phyloP scores from a whole-genome alignment of 2,888 invertebrate species.

The Stictocephala bisonia region DNA sequence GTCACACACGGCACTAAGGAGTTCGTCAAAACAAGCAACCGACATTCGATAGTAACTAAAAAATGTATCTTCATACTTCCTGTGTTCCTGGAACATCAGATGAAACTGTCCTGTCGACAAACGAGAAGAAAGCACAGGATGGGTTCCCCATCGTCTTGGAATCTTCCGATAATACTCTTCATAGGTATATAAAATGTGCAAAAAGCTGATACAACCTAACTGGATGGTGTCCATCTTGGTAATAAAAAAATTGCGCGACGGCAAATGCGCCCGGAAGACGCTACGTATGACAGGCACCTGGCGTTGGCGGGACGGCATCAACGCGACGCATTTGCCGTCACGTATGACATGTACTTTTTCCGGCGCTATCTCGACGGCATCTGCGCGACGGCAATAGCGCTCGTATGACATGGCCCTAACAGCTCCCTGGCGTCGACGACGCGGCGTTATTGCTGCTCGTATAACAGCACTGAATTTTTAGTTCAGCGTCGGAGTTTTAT shows the following conservation, averaged over 20 bases:
- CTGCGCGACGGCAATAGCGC: too few species aligned
- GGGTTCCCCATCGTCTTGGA: not conserved
- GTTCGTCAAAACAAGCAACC: not conserved
- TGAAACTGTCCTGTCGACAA: not conserved
- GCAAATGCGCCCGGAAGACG: not conserved
- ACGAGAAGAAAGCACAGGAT: not conserved
- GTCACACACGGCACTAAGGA: not conserved
- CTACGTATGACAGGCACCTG: not conserved
- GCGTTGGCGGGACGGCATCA: too few species aligned
- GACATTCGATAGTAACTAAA: not conserved
- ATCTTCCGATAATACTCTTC: not conserved
- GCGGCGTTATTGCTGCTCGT: too few species aligned
- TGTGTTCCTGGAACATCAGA: not conserved
- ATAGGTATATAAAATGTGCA: not conserved
- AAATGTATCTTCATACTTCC: not conserved
- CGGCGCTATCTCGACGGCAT: too few species aligned
- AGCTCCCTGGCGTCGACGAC: too few species aligned
- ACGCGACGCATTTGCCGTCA: not conserved
- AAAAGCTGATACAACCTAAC: not conserved
- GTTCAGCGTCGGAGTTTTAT: too few species aligned
- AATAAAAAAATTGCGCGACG: not conserved
- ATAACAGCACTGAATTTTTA: too few species aligned
- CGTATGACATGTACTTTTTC: too few species aligned
- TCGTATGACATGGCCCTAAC: too few species aligned
- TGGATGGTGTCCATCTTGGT: constrained; percentile 1